Percentiles rank a stretch among this genome's conserved stretches.
These are phyloP conservation scores for Acrobasis repandana DNA, from an alignment of 2,888 invertebrate genomes.

Conservation along the genomic window DNA sequence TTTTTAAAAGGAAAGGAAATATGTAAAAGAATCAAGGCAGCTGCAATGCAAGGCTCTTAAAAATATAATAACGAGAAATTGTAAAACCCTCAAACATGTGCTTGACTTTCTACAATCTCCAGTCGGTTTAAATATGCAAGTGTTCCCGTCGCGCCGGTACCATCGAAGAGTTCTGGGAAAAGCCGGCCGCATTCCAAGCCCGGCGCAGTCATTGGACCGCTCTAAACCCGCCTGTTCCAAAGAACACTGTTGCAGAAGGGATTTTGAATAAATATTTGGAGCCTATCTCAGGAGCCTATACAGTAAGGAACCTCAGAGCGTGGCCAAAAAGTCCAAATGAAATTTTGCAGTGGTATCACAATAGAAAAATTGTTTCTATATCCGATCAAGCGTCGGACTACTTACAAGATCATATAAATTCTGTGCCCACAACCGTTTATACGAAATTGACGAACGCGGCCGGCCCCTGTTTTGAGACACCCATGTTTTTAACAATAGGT, in stretches of 20 bases:
- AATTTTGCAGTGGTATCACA: too few species aligned
- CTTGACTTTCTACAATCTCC: slow-evolving; percentile 20
- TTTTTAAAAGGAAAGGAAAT: not conserved
- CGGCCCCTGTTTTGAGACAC: too few species aligned
- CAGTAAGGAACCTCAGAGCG: too few species aligned
- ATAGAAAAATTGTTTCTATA: too few species aligned
- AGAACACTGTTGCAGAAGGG: slow-evolving; percentile 45
- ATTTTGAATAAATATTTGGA: not conserved
- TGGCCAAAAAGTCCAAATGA: not conserved
- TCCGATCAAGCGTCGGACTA: too few species aligned
- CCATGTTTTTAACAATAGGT: too few species aligned
- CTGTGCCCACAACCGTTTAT: too few species aligned
- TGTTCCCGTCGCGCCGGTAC: slow-evolving; percentile 45
- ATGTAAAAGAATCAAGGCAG: not conserved
- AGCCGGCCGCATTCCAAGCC: slow-evolving; percentile 76
- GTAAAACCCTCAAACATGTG: slow-evolving; percentile 11
- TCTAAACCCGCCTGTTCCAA: slow-evolving; percentile 50
- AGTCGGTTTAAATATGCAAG: slow-evolving; percentile 36
- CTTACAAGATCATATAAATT: too few species aligned
- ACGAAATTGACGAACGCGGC: too few species aligned
- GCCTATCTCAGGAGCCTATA: too few species aligned
- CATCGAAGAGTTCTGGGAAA: slow-evolving; percentile 73
- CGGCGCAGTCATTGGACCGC: slow-evolving; percentile 62
- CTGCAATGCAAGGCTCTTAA: not conserved
- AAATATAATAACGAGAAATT: not conserved